Evolutionary conservation across 2,888 invertebrate genomes (phyloP).

Genomic region (Eulithis prunata): DNA sequence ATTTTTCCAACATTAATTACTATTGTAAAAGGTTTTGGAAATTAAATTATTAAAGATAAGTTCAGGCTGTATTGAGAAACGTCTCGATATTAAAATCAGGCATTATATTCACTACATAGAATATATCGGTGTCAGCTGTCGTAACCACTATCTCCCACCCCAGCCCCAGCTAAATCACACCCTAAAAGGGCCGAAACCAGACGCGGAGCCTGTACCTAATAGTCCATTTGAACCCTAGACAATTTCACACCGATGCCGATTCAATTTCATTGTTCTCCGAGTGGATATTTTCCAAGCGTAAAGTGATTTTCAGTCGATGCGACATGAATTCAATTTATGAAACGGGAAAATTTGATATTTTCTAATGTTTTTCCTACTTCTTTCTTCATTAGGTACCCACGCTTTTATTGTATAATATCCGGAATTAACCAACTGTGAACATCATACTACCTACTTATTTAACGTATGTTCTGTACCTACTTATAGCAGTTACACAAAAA

Average conservation of each 20-base stretch:
- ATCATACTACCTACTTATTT: no score
- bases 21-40: no score
- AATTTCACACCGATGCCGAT: conserved; percentile 60
- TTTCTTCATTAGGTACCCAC: no score
- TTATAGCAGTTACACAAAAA: no score
- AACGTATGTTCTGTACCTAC: no score
- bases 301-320: conserved; percentile 23
- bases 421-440: no score
- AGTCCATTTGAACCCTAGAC: conserved; percentile 63
- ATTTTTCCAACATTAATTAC: no score
- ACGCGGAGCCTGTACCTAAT: conserved; percentile 59
- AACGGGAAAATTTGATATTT: not conserved
- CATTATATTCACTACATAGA: not conserved
- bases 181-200: conserved; percentile 46
- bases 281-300: conserved; percentile 29
- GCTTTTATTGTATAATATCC: no score
- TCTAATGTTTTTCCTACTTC: not conserved
- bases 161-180: conserved; percentile 55
- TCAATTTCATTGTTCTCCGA: conserved; percentile 54
- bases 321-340: not conserved
- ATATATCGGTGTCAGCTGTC: conserved; percentile 35
- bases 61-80: no score
- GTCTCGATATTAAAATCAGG: not conserved
- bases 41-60: no score
- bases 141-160: conserved; percentile 45